A percentile compares a stretch with the other conserved stretches of the same genome.
Evolutionary conservation across 2,888 invertebrate species (phyloP).

Genomic region (Parthenolecanium corni): DNA sequence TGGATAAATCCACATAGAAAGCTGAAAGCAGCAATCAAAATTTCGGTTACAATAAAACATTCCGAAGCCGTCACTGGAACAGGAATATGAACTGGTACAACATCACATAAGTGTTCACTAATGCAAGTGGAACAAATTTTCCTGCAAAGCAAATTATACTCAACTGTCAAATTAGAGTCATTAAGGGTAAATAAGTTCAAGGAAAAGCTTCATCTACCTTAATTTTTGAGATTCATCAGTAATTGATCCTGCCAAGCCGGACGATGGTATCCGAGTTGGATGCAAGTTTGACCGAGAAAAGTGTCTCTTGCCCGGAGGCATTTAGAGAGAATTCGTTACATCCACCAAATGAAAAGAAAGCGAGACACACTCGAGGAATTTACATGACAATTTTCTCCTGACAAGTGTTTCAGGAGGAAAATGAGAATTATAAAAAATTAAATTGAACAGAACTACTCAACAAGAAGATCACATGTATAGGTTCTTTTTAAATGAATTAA

Average conservation of each 20-base stretch:
- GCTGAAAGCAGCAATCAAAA: conserved; percentile 15
- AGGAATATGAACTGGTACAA: conserved; percentile 20
- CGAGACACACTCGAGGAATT: too few species aligned
- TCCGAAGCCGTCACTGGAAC: conserved; percentile 6
- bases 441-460: too few species aligned
- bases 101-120: conserved; percentile 7
- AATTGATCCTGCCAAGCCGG: neutral
- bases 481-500: too few species aligned
- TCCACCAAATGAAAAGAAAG: too few species aligned
- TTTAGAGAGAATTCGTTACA: neutral
- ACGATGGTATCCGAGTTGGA: conserved; percentile 6
- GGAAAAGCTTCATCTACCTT: neutral
- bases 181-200: too few species aligned
- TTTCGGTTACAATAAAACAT: neutral
- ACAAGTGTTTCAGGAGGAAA: too few species aligned
- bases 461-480: too few species aligned
- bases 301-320: conserved; percentile 21
- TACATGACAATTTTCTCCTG: too few species aligned
- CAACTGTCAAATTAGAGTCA: too few species aligned
- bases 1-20: conserved; percentile 53
- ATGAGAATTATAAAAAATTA: too few species aligned
- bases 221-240: conserved; percentile 16
- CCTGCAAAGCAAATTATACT: neutral
- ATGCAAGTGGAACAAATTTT: conserved; percentile 21
- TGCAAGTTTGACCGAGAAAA: conserved; percentile 13